Evolutionary conservation across 2,797 vertebrate species (phyloP).

Genomic region (Rhabdomys pumilio): DNA sequence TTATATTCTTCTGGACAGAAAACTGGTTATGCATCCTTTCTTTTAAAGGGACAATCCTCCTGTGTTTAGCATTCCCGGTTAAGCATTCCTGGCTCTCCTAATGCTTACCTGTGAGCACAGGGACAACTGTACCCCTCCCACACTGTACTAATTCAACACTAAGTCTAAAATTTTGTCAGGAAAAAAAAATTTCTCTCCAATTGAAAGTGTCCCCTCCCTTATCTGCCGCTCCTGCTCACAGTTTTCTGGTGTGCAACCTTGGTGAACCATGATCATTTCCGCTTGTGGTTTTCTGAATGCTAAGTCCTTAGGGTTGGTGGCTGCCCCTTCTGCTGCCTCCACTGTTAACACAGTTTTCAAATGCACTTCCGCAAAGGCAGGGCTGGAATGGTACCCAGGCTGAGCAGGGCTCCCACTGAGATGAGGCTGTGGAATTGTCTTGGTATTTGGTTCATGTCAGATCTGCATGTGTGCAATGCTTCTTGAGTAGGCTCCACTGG

Average conservation of each 20-base stretch:
- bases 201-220: conserved; percentile 18
- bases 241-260: not conserved
- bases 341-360: not conserved
- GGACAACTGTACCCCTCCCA: not conserved
- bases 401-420: no score
- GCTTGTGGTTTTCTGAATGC: conserved; percentile 46
- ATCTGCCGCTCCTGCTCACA: not conserved
- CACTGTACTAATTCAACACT: conserved; percentile 72
- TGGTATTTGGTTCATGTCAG: not conserved
- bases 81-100: no score
- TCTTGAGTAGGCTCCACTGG: not conserved
- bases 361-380: not conserved
- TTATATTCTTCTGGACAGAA: not conserved
- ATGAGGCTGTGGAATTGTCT: not conserved
- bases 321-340: not conserved
- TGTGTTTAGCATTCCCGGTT: not conserved
- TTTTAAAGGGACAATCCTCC: not conserved
- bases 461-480: not conserved
- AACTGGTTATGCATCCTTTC: no score
- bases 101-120: not conserved
- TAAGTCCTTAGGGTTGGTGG: not conserved
- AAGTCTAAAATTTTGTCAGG: conserved; percentile 72
- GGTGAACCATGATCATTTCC: not conserved
- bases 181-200: conserved; percentile 50
- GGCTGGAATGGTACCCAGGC: not conserved